phyloP scores from a whole-genome alignment of 2,113 vertebrate species.

The Emydocephalus ijimae region DNA sequence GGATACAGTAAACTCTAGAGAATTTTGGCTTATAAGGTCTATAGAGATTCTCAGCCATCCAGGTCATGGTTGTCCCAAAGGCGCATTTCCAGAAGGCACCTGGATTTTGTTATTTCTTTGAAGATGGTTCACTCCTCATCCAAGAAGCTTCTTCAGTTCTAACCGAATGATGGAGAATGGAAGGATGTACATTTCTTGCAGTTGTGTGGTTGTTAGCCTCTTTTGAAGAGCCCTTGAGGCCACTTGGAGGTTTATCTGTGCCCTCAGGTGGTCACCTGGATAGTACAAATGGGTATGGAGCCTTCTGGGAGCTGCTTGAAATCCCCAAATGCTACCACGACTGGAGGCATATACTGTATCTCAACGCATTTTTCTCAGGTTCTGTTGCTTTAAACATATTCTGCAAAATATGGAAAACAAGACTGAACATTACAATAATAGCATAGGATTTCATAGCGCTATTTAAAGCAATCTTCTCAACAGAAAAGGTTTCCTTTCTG shows the following conservation, averaged over 20 bases:
- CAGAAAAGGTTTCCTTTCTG: conserved; percentile 25
- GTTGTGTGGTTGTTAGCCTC: not conserved
- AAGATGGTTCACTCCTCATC: not conserved
- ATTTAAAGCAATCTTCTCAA: conserved; percentile 1
- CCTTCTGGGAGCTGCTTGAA: not conserved
- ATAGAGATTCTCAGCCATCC: not conserved
- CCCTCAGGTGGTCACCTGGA: not conserved
- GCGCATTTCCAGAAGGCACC: not conserved
- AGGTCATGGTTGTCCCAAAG: not conserved
- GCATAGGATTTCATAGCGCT: conserved; percentile 9
- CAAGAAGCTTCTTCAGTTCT: not conserved
- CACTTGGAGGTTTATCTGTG: not conserved
- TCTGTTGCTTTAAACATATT: not conserved
- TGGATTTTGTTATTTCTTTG: not conserved
- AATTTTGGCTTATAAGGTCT: not conserved
- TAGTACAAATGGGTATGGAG: not conserved
- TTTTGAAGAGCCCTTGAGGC: not conserved
- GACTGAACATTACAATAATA: not conserved
- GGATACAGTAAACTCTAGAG: not conserved
- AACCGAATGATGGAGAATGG: not conserved
- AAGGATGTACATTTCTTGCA: not conserved
- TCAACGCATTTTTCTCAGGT: not conserved
- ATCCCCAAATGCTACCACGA: not conserved
- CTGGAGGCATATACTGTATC: not conserved
- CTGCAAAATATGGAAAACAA: conserved; percentile 7